Evolutionary conservation across 2,113 vertebrate species (phyloP).

Genomic region (Gila orcuttii): DNA sequence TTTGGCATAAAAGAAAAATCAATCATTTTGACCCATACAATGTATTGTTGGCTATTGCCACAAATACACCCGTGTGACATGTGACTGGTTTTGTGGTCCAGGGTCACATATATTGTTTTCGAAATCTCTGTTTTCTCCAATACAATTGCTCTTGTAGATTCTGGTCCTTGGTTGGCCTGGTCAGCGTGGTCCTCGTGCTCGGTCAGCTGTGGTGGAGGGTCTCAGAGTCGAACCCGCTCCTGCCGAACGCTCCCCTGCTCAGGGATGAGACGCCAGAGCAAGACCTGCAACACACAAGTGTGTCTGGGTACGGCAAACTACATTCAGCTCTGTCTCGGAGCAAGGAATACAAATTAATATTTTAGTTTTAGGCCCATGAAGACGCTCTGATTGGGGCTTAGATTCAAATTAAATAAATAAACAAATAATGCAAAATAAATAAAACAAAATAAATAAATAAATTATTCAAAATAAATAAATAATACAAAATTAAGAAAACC

Average conservation of each 20-base stretch:
- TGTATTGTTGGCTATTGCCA: too few species aligned
- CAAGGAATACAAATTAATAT: not conserved
- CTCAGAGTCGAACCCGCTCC: constrained; percentile 67
- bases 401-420: not conserved
- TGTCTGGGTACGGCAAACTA: constrained; percentile 74
- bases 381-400: not conserved
- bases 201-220: constrained; percentile 73
- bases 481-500: not conserved
- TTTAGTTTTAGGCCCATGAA: not conserved
- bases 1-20: too few species aligned
- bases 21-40: too few species aligned
- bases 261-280: constrained; percentile 70
- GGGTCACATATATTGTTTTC: not conserved
- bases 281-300: constrained; percentile 82
- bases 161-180: constrained; percentile 69
- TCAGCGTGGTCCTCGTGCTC: constrained; percentile 73
- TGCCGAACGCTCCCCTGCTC: constrained; percentile 68
- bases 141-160: constrained; percentile 60
- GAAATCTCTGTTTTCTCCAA: not conserved
- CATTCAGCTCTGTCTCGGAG: not conserved
- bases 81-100: too few species aligned
- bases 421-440: not conserved
- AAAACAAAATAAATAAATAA: not conserved
- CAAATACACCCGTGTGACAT: too few species aligned
- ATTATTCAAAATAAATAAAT: not conserved